Conservation (phyloP, 1,140 invertebrate species). For the Dreissena polymorpha region DNA sequence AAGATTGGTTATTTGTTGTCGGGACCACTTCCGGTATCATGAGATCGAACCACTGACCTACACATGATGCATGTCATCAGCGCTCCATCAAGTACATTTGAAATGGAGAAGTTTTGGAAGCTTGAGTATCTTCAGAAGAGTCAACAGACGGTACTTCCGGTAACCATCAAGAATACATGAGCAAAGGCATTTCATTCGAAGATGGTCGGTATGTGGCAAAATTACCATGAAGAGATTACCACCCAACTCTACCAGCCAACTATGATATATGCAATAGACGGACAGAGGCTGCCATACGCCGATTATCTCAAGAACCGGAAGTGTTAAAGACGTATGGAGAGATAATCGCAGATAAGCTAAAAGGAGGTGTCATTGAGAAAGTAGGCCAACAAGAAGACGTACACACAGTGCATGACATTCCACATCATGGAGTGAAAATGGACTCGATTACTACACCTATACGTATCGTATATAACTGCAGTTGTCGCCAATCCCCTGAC, state of each 20-base stretch:
- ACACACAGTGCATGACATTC: conserved; percentile 24
- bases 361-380: conserved; percentile 19
- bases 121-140: conserved; percentile 4
- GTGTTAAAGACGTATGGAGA: conserved; percentile 19
- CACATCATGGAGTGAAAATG: conserved; percentile 32
- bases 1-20: conserved; percentile 14
- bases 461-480: conserved; percentile 4
- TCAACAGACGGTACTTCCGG: not conserved
- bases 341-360: conserved; percentile 4
- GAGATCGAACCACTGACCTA: not conserved
- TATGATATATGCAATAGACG: conserved; percentile 12
- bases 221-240: conserved; percentile 24
- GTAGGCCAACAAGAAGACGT: not conserved
- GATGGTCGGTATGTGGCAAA: conserved; percentile 22
- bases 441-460: conserved; percentile 25
- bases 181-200: not conserved
- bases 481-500: conserved; percentile 2
- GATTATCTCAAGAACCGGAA: conserved; percentile 3
- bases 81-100: not conserved
- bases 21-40: not conserved
- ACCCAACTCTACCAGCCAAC: conserved; percentile 20
- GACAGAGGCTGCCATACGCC: conserved; percentile 2
- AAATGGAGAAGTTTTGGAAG: conserved; percentile 6
- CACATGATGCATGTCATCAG: conserved; percentile 15
- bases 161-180: not conserved